Percentiles rank a stretch among this genome's conserved stretches.
These are phyloP conservation scores for Panthera leo DNA, from an alignment of 2,113 vertebrate genomes.

Conservation along the genomic window DNA sequence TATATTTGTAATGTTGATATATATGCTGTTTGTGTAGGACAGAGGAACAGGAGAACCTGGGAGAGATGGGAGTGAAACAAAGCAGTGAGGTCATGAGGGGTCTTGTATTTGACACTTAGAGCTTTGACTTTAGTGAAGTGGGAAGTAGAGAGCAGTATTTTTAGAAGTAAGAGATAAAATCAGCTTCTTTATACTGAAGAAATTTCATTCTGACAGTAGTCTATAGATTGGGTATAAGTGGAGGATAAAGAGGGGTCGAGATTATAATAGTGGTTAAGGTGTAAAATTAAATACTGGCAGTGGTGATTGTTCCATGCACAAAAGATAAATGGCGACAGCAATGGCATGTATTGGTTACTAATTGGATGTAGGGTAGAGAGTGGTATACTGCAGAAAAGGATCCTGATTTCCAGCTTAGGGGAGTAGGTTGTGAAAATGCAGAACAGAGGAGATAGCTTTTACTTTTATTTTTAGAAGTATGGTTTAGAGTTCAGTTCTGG, in stretches of 20 bases:
- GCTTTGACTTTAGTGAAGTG: not conserved
- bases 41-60: not conserved
- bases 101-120: too few relatives aligned
- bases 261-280: not conserved
- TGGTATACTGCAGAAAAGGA: not conserved
- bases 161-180: not conserved
- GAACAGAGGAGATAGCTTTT: not conserved
- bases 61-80: not conserved
- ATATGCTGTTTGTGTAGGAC: not conserved
- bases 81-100: accelerated
- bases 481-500: not conserved
- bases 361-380: not conserved
- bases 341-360: not conserved
- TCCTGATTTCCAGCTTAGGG: not conserved
- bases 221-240: not conserved
- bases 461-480: not conserved
- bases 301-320: not conserved
- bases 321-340: not conserved
- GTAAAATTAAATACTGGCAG: not conserved
- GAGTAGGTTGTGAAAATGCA: not conserved
- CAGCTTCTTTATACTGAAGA: not conserved
- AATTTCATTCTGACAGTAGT: not conserved
- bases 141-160: not conserved
- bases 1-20: not conserved
- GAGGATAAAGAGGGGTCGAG: not conserved